Conservation (phyloP, 2,113 vertebrate genomes). For the Bucco capensis region DNA sequence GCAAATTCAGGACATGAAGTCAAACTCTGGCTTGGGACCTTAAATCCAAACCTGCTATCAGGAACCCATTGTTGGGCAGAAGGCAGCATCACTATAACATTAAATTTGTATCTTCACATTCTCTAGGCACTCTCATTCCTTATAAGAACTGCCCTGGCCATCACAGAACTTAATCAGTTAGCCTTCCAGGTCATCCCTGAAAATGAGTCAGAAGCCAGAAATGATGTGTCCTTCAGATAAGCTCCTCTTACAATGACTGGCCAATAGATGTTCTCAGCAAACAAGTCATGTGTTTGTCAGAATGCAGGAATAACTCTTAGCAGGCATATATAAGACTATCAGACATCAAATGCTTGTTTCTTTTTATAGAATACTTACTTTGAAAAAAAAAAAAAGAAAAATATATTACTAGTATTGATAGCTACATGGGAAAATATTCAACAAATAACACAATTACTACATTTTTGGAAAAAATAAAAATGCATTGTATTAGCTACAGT, state of each 20-base stretch:
- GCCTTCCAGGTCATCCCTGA: neutral
- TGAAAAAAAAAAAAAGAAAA: neutral
- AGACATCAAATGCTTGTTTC: neutral
- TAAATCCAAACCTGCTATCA: neutral
- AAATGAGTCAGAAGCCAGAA: neutral
- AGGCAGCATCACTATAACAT: neutral
- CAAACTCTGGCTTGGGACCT: neutral
- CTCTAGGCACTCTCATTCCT: neutral
- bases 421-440: neutral
- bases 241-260: neutral
- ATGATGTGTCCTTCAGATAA: neutral
- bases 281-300: neutral
- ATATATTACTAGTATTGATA: neutral
- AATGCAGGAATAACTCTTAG: neutral
- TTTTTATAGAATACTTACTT: neutral
- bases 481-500: neutral
- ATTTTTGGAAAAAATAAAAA: neutral
- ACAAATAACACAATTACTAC: neutral
- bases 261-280: neutral
- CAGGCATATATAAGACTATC: neutral
- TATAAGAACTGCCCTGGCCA: neutral
- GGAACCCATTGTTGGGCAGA: neutral
- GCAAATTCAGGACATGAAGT: neutral
- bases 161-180: neutral
- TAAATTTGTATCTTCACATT: accelerated